Evolutionary conservation across 2,113 vertebrate genomes (phyloP).

Genomic region (Mesoclemmys tuberculata): DNA sequence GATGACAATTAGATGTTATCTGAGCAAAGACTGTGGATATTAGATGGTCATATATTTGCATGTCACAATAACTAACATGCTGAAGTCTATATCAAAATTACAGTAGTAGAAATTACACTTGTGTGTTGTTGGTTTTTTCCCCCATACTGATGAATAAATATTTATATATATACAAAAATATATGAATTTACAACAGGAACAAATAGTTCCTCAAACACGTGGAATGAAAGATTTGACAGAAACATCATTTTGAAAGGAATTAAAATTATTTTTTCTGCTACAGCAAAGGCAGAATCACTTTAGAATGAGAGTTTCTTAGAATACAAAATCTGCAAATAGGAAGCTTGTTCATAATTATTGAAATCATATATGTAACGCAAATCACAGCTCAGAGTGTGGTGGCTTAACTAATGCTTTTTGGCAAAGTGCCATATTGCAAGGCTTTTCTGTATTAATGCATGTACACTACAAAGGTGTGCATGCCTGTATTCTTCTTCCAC

Average conservation of each 20-base stretch:
- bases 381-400: neutral
- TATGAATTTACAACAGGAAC: neutral
- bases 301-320: neutral
- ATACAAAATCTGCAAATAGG: neutral
- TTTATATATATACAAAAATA: too few species aligned
- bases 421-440: neutral
- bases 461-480: neutral
- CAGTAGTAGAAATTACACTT: neutral
- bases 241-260: neutral
- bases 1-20: neutral
- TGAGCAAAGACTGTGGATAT: neutral
- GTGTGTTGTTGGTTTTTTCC: neutral
- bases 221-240: neutral
- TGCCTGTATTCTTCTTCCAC: neutral
- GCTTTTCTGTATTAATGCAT: neutral
- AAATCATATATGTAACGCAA: neutral
- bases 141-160: neutral
- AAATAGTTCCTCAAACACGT: neutral
- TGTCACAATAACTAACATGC: neutral
- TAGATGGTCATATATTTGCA: neutral
- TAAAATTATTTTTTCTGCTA: slow-evolving; percentile 22
- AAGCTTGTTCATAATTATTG: neutral
- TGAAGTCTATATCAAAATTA: neutral
- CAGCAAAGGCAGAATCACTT: neutral
- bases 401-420: neutral